These are phyloP conservation scores for Petaurus breviceps DNA, from an alignment of 2,113 vertebrate species.

Conservation along the genomic window DNA sequence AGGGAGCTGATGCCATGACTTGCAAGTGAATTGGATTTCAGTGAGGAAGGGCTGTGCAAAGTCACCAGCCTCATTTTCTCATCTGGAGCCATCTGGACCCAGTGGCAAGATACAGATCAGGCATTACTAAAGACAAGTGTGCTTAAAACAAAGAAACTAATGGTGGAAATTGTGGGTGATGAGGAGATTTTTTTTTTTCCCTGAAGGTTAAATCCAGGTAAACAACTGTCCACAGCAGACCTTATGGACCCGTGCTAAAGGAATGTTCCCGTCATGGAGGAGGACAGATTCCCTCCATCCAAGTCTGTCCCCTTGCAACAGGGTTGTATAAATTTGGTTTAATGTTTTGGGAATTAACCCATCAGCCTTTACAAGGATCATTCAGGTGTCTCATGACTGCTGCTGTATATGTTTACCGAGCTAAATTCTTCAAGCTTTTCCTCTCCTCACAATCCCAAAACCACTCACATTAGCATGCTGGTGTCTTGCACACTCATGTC, in stretches of 20 bases:
- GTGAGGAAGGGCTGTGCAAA: too few relatives aligned
- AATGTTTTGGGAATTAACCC: neutral
- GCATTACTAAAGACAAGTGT: neutral
- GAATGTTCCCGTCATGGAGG: neutral
- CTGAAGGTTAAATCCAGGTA: neutral
- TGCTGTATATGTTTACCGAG: neutral
- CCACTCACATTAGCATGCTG: neutral
- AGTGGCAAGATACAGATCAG: too few relatives aligned
- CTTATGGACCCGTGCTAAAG: neutral
- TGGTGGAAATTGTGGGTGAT: neutral
- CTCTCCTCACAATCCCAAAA: neutral
- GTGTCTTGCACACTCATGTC: neutral
- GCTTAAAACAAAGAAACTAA: constrained; percentile 23
- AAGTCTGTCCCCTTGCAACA: neutral
- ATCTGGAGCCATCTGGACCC: too few relatives aligned
- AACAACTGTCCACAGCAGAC: neutral
- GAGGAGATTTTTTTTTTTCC: neutral
- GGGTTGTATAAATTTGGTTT: neutral
- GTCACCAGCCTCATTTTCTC: too few relatives aligned
- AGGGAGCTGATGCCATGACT: too few relatives aligned
- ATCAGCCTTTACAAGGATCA: neutral
- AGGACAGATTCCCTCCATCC: neutral
- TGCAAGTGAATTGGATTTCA: too few relatives aligned
- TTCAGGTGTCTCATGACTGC: neutral
- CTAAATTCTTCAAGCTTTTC: neutral